Base-by-base conservation (phyloP, 2,888 invertebrate genomes). In the Colostygia pectinataria region DNA sequence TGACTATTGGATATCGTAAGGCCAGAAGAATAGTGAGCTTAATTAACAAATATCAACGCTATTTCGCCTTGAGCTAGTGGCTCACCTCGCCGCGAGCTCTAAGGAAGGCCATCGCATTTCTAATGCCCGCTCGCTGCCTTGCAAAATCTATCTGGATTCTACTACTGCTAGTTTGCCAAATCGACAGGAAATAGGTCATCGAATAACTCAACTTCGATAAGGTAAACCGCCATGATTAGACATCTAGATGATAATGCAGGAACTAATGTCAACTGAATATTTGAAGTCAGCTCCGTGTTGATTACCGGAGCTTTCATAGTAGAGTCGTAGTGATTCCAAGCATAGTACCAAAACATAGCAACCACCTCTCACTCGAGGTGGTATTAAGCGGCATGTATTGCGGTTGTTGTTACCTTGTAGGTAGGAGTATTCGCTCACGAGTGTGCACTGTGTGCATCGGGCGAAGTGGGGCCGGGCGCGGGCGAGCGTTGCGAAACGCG, bases 401-500 rank as follows among this genome's bases (percentile, higher is more conserved):
- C 76, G 67, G 68, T 59, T 61, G 68, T 59, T 61, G 71, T 77
- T 75, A 68, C 71, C 78, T 78, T 74, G 77, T 71, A 71, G 71
- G 76, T 77, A 72, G 75, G 73, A 76, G 72, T 80, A 77, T 32
- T 45, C 45, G 51, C 40, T 76, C 67, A 72, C 73, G 69, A 75
- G 72, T 74, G 75, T 77, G 77, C 77, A 79, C 37, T 50, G 53
- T 53, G 77, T 79, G 80, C 80, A 81, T 80, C 80, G 77, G 37
- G 67, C 65, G 71, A 70, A 78, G 80, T 75, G 75, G 77, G 79
- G 78, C 74, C 68, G 50, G 63, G 67, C 67, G 77, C 74, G 71
- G 66, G 75, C 71, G 80, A 74, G 71, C 77, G 76, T 88, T 87
- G 83, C 85, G 88, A 88, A 88, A 88, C 78, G 76, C 77, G 76